Conservation (phyloP, 2,113 vertebrate species). For the Fulmarus glacialis region DNA sequence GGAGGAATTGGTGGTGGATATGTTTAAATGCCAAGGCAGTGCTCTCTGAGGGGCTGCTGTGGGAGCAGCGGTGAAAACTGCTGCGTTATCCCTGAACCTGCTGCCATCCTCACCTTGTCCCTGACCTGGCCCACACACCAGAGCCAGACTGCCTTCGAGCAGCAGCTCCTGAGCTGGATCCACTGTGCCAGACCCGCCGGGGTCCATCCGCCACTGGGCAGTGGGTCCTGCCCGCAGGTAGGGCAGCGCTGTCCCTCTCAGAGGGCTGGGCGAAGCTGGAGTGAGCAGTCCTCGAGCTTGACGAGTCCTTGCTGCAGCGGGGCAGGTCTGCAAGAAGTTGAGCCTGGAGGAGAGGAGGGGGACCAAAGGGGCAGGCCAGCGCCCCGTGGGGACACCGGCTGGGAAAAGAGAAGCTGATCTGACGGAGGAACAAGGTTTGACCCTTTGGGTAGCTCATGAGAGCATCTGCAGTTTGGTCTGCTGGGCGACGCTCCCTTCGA, state of each 20-base stretch:
- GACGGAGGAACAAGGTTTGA: not conserved
- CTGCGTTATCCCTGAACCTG: not conserved
- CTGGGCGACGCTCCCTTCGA: accelerated
- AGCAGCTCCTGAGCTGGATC: not conserved
- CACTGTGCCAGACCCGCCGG: not conserved
- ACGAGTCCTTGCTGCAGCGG: accelerated
- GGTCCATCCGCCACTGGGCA: not conserved
- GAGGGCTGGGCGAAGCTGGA: accelerated
- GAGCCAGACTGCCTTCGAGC: not conserved
- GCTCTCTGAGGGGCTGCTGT: not conserved
- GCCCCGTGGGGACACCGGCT: not conserved
- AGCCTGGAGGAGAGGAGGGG: not conserved
- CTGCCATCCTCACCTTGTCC: accelerated
- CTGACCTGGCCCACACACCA: not conserved
- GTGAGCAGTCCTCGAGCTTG: not conserved
- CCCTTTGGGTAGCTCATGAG: not conserved
- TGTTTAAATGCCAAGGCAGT: accelerated
- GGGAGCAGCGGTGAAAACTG: not conserved
- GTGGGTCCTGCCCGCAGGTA: not conserved
- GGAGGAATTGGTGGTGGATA: not conserved
- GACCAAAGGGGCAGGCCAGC: not conserved
- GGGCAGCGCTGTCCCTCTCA: accelerated
- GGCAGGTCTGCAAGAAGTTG: not conserved
- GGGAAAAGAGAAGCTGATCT: not conserved
- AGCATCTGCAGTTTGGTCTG: not conserved